Percentiles rank a stretch among this genome's conserved stretches.
These are phyloP conservation scores for Allolobophora icterica DNA, from an alignment of 2,888 invertebrate genomes.

Conservation along the genomic window DNA sequence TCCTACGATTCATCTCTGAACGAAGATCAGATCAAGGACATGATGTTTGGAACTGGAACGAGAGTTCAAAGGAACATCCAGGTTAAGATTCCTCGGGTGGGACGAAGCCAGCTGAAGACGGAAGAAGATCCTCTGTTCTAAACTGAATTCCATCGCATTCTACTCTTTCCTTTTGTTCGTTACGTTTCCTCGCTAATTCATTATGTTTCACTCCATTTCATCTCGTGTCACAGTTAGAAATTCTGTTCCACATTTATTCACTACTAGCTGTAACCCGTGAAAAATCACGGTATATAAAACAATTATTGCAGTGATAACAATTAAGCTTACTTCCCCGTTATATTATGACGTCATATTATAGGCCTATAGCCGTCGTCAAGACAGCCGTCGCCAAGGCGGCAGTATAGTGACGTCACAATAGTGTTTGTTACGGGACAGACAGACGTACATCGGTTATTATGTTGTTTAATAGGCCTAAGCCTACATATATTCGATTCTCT, in stretches of 20 bases:
- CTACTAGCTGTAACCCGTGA: too few species aligned
- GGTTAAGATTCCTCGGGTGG: not conserved
- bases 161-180: too few species aligned
- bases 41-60: not conserved
- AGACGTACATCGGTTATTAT: too few species aligned
- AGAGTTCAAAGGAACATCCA: not conserved
- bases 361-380: too few species aligned
- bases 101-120: not conserved
- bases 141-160: not conserved
- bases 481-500: not conserved
- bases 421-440: too few species aligned
- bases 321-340: too few species aligned
- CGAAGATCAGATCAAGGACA: not conserved
- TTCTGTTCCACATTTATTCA: not conserved
- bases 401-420: too few species aligned
- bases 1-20: not conserved
- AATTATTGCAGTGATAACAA: too few species aligned
- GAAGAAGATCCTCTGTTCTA: not conserved
- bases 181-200: too few species aligned
- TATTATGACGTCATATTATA: too few species aligned
- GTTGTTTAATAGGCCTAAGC: not conserved
- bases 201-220: not conserved
- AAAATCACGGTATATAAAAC: too few species aligned
- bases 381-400: too few species aligned
- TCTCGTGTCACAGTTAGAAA: not conserved